phyloP scores from a whole-genome alignment of 2,797 vertebrate genomes.

The Halcyon smyrnensis region DNA sequence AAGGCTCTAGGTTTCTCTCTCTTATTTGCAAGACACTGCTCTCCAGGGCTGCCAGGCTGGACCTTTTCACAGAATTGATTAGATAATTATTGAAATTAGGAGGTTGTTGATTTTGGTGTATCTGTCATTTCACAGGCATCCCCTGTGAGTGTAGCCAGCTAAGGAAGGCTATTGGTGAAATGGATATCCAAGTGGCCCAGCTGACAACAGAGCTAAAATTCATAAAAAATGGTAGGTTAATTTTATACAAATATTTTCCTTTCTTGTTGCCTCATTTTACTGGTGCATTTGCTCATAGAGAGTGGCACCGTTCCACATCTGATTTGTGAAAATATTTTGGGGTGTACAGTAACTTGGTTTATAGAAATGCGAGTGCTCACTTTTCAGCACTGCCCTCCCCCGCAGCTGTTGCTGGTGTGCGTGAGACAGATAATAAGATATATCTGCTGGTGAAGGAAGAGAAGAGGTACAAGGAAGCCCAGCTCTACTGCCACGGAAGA shows the following conservation, averaged over 20 bases:
- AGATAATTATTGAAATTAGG: background rate
- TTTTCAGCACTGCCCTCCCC: constrained; percentile 97
- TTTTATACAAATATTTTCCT: background rate
- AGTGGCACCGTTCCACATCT: background rate
- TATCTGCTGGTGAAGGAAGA: constrained; percentile 98
- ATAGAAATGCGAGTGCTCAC: constrained; percentile 94
- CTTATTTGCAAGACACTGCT: background rate
- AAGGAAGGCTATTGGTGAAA: constrained; percentile 94
- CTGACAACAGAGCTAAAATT: constrained; percentile 93
- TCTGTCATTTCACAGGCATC: constrained; percentile 80
- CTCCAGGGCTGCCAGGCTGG: background rate
- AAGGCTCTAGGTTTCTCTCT: background rate
- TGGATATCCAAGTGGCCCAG: constrained; percentile 93
- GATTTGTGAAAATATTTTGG: constrained; percentile 56
- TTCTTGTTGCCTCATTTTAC: background rate
- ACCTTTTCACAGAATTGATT: background rate
- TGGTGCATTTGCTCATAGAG: background rate
- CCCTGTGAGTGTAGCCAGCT: constrained; percentile 94
- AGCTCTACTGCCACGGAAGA: constrained; percentile 90
- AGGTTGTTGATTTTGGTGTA: background rate
- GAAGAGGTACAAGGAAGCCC: constrained; percentile 90
- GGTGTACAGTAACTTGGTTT: constrained; percentile 82
- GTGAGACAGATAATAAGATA: constrained; percentile 93
- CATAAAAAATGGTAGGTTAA: constrained; percentile 94
- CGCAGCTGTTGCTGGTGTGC: constrained; percentile 98